These are phyloP conservation scores for Oeneis ivallda DNA, from an alignment of 2,888 invertebrate genomes.

Conservation along the genomic window DNA sequence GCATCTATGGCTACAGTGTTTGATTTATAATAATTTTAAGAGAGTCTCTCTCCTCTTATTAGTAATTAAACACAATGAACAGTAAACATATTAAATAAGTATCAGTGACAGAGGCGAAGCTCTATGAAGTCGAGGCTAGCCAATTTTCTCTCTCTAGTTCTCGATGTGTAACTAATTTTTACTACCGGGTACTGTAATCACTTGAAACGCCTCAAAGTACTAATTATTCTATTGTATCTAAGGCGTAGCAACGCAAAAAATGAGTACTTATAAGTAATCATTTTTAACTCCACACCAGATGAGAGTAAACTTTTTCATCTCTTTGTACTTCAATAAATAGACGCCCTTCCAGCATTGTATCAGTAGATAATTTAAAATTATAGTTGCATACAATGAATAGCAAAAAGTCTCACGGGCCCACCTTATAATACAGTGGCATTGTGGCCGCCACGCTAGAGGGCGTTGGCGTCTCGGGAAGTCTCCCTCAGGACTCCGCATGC, in stretches of 20 bases:
- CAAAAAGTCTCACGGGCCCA: constrained; percentile 66
- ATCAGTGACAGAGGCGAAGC: no score
- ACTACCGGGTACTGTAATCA: background rate
- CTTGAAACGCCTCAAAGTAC: background rate
- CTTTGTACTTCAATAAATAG: constrained; percentile 24
- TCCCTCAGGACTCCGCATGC: constrained; percentile 63
- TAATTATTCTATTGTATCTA: background rate
- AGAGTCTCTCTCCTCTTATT: no score
- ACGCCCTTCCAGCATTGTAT: constrained; percentile 24
- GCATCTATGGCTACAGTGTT: no score
- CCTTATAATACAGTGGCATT: constrained; percentile 70
- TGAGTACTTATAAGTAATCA: background rate
- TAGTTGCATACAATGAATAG: constrained; percentile 54
- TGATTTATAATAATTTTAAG: no score
- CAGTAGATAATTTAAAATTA: constrained; percentile 42
- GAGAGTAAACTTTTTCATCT: constrained; percentile 15
- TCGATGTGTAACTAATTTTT: no score
- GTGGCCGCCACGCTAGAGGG: constrained; percentile 66
- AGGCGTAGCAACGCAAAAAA: background rate
- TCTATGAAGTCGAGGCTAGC: no score
- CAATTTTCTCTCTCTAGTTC: no score
- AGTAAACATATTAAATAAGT: no score
- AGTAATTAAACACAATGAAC: no score
- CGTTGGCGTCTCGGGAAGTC: constrained; percentile 54
- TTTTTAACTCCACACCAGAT: constrained; percentile 2